Evolutionary conservation across 1,140 invertebrate genomes (phyloP).

Genomic region (Procambarus clarkii): DNA sequence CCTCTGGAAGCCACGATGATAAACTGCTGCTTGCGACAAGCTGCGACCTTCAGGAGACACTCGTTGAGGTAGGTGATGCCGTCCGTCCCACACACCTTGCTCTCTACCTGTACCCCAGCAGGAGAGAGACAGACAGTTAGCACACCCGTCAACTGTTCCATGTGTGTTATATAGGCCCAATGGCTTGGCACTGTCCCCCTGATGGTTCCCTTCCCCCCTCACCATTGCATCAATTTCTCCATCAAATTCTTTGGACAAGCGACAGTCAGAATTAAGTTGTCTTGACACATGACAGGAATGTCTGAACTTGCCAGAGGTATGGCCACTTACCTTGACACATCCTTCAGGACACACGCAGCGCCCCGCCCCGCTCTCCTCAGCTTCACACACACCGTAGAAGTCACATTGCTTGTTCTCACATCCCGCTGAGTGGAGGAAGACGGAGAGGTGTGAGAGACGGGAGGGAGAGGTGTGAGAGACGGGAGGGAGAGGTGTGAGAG

Average conservation of each 20-base stretch:
- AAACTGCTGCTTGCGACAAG: constrained; percentile 82
- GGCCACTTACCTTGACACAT: constrained; percentile 6
- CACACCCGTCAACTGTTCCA: no score
- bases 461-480: not conserved
- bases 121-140: no score
- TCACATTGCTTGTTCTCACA: constrained; percentile 93
- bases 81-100: constrained; percentile 85
- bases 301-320: no score
- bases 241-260: no score
- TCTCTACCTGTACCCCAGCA: constrained; percentile 60
- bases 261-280: no score
- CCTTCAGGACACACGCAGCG: constrained; percentile 86
- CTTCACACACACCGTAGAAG: constrained; percentile 88
- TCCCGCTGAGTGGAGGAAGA: constrained; percentile 76
- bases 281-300: constrained; percentile 78
- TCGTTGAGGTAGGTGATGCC: constrained; percentile 85
- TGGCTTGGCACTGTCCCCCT: no score
- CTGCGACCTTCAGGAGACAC: constrained; percentile 82
- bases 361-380: constrained; percentile 83
- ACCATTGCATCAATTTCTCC: no score
- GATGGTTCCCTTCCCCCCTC: no score
- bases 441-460: not conserved
- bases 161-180: no score
- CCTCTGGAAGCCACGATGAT: constrained; percentile 86
- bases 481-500: no score